These are phyloP conservation scores for Menidia menidia DNA, from an alignment of 2,797 vertebrate genomes.

Conservation along the genomic window DNA sequence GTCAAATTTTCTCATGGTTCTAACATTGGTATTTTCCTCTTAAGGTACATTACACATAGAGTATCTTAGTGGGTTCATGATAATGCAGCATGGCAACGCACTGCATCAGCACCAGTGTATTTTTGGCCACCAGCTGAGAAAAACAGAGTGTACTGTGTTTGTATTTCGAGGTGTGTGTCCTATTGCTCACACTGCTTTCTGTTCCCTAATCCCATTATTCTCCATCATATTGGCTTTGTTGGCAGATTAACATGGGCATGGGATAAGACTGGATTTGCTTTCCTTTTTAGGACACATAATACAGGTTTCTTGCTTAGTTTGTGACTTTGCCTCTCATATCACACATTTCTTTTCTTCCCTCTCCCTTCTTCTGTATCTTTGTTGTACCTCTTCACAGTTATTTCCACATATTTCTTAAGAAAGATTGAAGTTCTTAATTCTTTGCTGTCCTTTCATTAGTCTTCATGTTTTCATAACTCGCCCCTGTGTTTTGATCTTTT, in stretches of 20 bases:
- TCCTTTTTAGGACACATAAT: conserved; percentile 54
- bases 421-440: neutral
- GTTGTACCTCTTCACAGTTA: neutral
- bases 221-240: conserved; percentile 63
- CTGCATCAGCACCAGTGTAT: neutral
- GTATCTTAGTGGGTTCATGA: conserved; percentile 1
- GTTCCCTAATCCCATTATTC: conserved; percentile 69
- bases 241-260: conserved; percentile 58
- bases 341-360: neutral
- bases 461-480: neutral
- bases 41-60: neutral
- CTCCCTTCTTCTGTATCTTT: conserved; percentile 3
- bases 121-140: conserved; percentile 31
- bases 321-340: conserved; percentile 15
- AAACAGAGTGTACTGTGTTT: conserved; percentile 10
- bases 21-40: neutral
- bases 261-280: conserved; percentile 65
- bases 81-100: neutral
- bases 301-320: conserved; percentile 42
- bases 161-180: conserved; percentile 52
- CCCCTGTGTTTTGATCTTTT: too few species aligned
- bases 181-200: conserved; percentile 43
- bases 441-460: neutral
- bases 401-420: conserved; percentile 8
- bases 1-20: too few species aligned